Evolutionary conservation across 2,113 vertebrate species (phyloP).

Genomic region (Typhlomys cinereus): DNA sequence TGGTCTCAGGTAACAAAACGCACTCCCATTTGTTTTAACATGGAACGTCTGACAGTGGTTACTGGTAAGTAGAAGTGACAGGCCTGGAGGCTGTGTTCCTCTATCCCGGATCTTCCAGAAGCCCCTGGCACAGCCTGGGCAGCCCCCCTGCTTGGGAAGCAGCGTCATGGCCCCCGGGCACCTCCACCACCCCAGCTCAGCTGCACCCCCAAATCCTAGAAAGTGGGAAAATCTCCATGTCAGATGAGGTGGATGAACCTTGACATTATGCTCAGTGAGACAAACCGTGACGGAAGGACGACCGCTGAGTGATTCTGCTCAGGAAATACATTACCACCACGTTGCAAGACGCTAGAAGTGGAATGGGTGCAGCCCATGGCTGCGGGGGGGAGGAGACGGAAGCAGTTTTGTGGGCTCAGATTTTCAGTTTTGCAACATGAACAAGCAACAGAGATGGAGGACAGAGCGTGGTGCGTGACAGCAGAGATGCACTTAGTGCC

Average conservation of each 20-base stretch:
- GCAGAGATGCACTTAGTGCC: not conserved
- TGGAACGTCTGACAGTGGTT: not conserved
- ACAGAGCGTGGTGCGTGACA: accelerated
- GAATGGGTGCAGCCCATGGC: not conserved
- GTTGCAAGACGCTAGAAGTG: not conserved
- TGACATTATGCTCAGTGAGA: not conserved
- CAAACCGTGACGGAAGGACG: not conserved
- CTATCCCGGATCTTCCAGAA: not conserved
- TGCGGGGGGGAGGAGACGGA: accelerated
- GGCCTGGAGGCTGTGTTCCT: not conserved
- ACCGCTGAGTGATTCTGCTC: not conserved
- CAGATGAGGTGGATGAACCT: not conserved
- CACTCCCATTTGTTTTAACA: conserved; percentile 31
- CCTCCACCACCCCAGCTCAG: no score
- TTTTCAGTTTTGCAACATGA: conserved; percentile 2
- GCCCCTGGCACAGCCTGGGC: not conserved
- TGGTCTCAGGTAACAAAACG: not conserved
- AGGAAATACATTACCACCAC: not conserved
- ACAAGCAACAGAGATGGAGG: not conserved
- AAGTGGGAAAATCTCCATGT: not conserved
- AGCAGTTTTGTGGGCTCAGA: not conserved
- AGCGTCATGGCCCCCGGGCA: accelerated
- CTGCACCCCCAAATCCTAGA: not conserved
- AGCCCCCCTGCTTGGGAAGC: not conserved
- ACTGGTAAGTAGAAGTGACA: not conserved